A percentile compares a stretch with the other conserved stretches of the same genome.
Conservation (phyloP, 2,113 vertebrate species). For the Gasterosteus aculeatus region DNA sequence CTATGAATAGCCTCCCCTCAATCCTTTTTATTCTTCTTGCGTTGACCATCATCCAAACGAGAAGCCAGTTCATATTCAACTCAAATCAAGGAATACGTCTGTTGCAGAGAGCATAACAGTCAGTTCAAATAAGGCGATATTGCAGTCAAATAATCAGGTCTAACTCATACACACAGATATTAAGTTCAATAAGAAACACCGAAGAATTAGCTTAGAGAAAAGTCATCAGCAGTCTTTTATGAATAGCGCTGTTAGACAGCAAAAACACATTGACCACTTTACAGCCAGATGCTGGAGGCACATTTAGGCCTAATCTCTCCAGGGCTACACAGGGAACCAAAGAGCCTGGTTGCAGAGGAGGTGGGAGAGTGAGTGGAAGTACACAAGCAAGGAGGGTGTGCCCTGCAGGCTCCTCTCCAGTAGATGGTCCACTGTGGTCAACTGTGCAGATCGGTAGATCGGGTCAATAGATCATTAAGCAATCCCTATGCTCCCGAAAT, state of each 20-base stretch:
- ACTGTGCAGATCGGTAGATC: conserved; percentile 70
- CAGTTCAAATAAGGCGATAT: conserved; percentile 42
- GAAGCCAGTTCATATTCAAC: conserved; percentile 5
- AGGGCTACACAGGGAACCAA: conserved; percentile 40
- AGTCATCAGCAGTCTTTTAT: conserved; percentile 33
- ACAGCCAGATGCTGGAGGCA: conserved; percentile 67
- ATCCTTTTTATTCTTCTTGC: not conserved
- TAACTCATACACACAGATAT: conserved; percentile 11
- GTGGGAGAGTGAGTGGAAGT: conserved; percentile 32
- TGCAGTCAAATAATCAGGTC: not conserved
- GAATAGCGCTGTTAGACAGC: conserved; percentile 36
- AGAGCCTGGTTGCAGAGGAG: conserved; percentile 37
- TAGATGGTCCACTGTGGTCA: conserved; percentile 70
- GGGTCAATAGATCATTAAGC: conserved; percentile 82
- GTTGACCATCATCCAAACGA: not conserved
- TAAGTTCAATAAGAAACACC: conserved; percentile 36
- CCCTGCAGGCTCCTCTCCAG: conserved; percentile 63
- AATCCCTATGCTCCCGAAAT: conserved; percentile 78
- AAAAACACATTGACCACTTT: conserved; percentile 63
- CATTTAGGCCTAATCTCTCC: conserved; percentile 67
- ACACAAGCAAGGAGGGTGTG: conserved; percentile 31
- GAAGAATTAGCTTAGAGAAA: conserved; percentile 24
- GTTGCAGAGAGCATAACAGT: conserved; percentile 15
- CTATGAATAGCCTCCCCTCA: conserved; percentile 6
- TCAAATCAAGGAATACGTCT: not conserved